These are phyloP conservation scores for Lamellibrachia luymesi DNA, from an alignment of 1,140 invertebrate genomes.

Conservation along the genomic window DNA sequence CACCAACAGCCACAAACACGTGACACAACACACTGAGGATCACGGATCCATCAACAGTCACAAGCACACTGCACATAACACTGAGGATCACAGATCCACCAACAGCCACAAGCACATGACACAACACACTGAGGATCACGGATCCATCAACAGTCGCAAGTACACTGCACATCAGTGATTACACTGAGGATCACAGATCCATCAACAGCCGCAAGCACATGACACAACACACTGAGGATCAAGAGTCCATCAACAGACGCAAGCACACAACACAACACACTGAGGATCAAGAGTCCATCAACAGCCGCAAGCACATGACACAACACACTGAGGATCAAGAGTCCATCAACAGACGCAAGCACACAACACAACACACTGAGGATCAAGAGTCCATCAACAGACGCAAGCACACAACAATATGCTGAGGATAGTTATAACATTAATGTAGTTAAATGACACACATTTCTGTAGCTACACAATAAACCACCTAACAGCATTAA, in stretches of 20 bases:
- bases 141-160: slow-evolving; percentile 94
- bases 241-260: too few relatives aligned
- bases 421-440: not conserved
- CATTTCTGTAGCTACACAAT: not conserved
- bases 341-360: too few relatives aligned
- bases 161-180: slow-evolving; percentile 64
- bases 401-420: slow-evolving; percentile 41
- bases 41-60: slow-evolving; percentile 95
- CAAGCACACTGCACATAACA: slow-evolving; percentile 36
- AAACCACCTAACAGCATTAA: not conserved
- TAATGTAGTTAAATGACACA: not conserved
- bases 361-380: too few relatives aligned
- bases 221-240: too few relatives aligned
- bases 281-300: too few relatives aligned
- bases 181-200: not conserved
- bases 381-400: too few relatives aligned
- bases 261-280: too few relatives aligned
- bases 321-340: too few relatives aligned
- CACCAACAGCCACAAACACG: slow-evolving; percentile 97
- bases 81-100: not conserved
- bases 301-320: too few relatives aligned
- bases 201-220: too few relatives aligned
- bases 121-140: slow-evolving; percentile 67
- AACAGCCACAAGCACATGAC: slow-evolving; percentile 10
- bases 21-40: slow-evolving; percentile 92